These are phyloP conservation scores for Delichon dasypus DNA, from an alignment of 2,797 vertebrate species.

Conservation along the genomic window DNA sequence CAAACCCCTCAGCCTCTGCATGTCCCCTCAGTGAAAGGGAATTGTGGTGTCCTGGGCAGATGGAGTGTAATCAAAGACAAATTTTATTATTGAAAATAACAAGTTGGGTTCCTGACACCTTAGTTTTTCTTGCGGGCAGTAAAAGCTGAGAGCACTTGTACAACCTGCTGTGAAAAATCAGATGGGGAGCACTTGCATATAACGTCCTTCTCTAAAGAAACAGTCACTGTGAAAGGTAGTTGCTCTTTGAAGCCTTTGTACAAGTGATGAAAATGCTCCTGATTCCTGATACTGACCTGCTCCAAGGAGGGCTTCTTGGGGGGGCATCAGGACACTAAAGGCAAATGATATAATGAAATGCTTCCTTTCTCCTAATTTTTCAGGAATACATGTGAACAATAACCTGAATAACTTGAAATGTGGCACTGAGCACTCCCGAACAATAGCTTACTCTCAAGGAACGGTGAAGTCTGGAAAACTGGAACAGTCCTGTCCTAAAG, in stretches of 20 bases:
- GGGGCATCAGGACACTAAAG: background rate
- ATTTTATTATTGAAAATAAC: conserved; percentile 1
- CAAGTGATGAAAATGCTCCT: background rate
- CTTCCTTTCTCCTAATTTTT: conserved; percentile 16
- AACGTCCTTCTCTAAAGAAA: background rate
- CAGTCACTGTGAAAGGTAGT: background rate
- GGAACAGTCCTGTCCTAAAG: conserved; percentile 80
- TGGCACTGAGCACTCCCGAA: conserved; percentile 83
- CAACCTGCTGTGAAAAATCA: background rate
- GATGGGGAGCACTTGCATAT: background rate
- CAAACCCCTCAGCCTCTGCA: background rate
- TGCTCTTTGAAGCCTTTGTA: background rate
- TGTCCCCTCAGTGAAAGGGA: background rate
- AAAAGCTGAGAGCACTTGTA: background rate
- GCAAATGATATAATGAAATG: background rate
- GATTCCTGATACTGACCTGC: background rate
- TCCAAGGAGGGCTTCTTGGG: background rate
- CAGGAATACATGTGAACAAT: conserved; percentile 91
- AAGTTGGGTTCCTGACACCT: background rate
- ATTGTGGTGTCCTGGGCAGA: background rate
- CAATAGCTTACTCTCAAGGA: conserved; percentile 85
- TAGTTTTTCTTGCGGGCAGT: background rate
- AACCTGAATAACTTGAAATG: conserved; percentile 97
- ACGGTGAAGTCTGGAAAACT: conserved; percentile 76
- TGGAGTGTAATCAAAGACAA: background rate